Percentiles rank a stretch among this genome's conserved stretches.
phyloP scores from a whole-genome alignment of 2,797 vertebrate species.

The Miichthys miiuy region DNA sequence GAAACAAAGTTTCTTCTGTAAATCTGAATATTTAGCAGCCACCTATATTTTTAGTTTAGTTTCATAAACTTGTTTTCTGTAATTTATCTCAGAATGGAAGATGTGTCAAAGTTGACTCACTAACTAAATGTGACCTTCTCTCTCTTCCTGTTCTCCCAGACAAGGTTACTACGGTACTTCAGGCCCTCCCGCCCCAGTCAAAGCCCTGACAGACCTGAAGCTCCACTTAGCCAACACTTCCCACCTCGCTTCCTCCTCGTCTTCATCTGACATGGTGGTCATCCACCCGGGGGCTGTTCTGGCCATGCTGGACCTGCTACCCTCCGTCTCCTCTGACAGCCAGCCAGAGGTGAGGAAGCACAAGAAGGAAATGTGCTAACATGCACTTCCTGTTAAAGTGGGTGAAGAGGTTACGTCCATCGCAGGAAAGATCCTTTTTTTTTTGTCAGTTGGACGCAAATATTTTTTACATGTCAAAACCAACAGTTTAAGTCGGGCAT shows the following conservation, averaged over 20 bases:
- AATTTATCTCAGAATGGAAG: neutral
- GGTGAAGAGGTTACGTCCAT: neutral
- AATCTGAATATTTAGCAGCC: constrained; percentile 14
- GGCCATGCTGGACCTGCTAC: constrained; percentile 94
- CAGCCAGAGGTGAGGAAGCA: constrained; percentile 91
- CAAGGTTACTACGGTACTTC: constrained; percentile 92
- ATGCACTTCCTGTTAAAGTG: constrained; percentile 27
- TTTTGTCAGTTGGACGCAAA: neutral
- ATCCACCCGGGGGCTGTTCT: constrained; percentile 97
- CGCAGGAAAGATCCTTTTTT: neutral
- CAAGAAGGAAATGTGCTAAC: constrained; percentile 8
- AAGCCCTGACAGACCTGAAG: constrained; percentile 90
- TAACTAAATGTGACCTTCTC: neutral
- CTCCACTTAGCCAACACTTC: constrained; percentile 83
- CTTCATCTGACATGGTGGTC: constrained; percentile 88
- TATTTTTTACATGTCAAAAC: neutral
- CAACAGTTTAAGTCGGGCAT: neutral
- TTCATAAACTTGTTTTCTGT: neutral
- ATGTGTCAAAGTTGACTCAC: neutral
- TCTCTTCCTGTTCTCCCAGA: constrained; percentile 74
- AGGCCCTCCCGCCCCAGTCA: constrained; percentile 87
- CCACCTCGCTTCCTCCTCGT: constrained; percentile 79
- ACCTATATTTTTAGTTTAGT: neutral
- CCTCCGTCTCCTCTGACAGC: constrained; percentile 91
- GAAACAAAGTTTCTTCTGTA: neutral